Evolutionary conservation across 2,797 vertebrate species (phyloP), one percentile per base, ranked within the genome.

Genomic region (Karalla daura): DNA sequence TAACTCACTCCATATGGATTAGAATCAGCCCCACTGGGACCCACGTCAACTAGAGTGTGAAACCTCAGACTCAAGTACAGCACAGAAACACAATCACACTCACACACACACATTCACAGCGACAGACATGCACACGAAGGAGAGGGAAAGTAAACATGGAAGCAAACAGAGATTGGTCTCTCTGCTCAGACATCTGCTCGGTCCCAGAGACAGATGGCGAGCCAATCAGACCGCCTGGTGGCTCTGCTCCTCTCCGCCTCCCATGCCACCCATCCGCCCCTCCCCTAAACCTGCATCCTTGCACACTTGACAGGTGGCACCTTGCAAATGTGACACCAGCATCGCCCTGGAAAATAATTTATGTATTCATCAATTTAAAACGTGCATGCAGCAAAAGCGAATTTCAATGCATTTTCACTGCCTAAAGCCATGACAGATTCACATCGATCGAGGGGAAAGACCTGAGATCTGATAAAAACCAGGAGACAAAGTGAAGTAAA

Each of bases 121-220:
- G 15, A 44, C 17, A 36, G 5, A 53, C 47, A 54, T 15, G 20
- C 44, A 78, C 49, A 71, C 46, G 63, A 46, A 63, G 47, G 51
- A 47, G 62, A 63, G 37, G 65, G 65, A 67, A 65, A 66, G 63
- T 74, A 71, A 80, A 83, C 53, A 65, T 59, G 69, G 68, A 79
- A 62, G 65, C 59, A 39, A 70, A 75, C 4, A 43, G 55, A 71
- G 64, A 63, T 50, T 18, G 63, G 59, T 74, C 69, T 71, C 70
- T 78, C 78, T 12, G 51, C 66, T 64, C 72, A 78, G 89, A 90
- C 91, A 92, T 90, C 91, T 92, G 91, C 75, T 91, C 35, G 0
- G 75, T 87, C 86, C 80, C 82, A 76, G 71, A 84, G 81, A 88
- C 91, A 92, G 88, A 89, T 92, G 91, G 89, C 40, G 49, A 78